These are phyloP conservation scores for Trematocara macrostoma DNA, from an alignment of 2,113 vertebrate genomes.

Conservation along the genomic window DNA sequence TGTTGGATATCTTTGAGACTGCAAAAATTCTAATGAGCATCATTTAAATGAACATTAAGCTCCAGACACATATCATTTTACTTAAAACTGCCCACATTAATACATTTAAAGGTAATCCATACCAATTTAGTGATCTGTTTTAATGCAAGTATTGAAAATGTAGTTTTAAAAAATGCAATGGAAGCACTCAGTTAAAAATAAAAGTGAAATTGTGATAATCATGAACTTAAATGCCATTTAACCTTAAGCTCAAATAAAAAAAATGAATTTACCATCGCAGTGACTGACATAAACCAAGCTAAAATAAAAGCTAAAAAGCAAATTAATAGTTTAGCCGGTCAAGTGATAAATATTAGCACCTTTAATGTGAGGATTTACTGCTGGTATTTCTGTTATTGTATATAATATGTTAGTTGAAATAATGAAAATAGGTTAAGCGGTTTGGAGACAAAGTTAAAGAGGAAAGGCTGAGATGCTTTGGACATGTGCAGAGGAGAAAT, in stretches of 20 bases:
- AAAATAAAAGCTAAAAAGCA: not conserved
- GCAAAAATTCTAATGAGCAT: not conserved
- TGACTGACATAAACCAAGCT: fast-evolving
- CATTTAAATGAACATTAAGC: not conserved
- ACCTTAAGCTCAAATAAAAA: not conserved
- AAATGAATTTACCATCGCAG: fast-evolving
- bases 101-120: not conserved
- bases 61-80: not conserved
- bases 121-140: not conserved
- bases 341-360: not conserved
- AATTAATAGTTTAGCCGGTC: fast-evolving
- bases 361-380: not conserved
- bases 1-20: not conserved
- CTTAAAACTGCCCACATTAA: not conserved
- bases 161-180: not conserved
- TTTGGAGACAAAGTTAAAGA: not conserved
- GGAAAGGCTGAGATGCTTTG: not conserved
- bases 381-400: not conserved
- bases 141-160: not conserved
- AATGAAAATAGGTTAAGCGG: not conserved
- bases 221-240: not conserved
- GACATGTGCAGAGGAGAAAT: not conserved
- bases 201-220: not conserved
- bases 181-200: not conserved
- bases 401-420: not conserved